Evolutionary conservation across 2,888 invertebrate species (phyloP).

Genomic region (Bombyx huttoni): DNA sequence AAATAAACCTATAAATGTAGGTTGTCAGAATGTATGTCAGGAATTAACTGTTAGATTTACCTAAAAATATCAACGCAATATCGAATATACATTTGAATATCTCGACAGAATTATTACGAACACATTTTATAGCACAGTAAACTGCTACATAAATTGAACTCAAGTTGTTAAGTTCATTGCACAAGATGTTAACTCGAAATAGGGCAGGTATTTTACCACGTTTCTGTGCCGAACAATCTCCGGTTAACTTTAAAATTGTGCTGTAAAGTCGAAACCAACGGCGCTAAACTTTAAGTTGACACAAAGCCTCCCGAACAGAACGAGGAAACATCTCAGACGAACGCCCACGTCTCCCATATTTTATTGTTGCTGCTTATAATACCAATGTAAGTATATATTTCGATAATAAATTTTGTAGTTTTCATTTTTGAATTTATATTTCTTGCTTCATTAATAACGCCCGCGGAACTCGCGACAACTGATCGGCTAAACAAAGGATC

Average conservation of each 20-base stretch:
- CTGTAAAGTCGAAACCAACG: conserved; percentile 6
- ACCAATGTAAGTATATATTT: background rate
- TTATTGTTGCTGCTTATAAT: conserved; percentile 1
- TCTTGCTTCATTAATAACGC: background rate
- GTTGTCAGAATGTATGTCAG: too few species aligned
- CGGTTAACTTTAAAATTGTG: conserved; percentile 2
- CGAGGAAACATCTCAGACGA: conserved; percentile 10
- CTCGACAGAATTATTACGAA: background rate
- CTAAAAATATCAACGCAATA: too few species aligned
- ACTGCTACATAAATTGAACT: background rate
- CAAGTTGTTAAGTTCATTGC: background rate
- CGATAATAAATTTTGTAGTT: background rate
- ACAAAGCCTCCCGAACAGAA: conserved; percentile 37
- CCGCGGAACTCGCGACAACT: conserved; percentile 6
- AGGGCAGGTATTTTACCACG: background rate
- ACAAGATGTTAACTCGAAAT: background rate
- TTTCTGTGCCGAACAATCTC: background rate
- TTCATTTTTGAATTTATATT: background rate
- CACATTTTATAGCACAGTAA: background rate
- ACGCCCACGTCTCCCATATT: background rate
- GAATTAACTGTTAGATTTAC: too few species aligned
- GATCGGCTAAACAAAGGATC: conserved; percentile 42
- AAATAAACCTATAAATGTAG: too few species aligned
- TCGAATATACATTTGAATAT: too few species aligned
- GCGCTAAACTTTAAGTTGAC: conserved; percentile 24